These are phyloP conservation scores for Oostethus manadensis DNA, from an alignment of 2,113 vertebrate species.

Conservation along the genomic window DNA sequence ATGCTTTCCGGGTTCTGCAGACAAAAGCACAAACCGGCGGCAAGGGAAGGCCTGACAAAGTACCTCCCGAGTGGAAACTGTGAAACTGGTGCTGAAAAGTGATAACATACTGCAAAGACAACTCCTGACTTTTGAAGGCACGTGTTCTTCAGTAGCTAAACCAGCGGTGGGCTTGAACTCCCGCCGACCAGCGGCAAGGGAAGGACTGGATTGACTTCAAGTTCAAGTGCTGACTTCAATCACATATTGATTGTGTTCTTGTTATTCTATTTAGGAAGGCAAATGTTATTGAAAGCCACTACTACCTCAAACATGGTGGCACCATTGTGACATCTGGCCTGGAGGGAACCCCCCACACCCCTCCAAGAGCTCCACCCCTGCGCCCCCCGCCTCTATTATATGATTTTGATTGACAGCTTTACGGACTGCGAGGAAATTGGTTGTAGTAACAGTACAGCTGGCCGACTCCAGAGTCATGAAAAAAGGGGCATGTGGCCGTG, in stretches of 20 bases:
- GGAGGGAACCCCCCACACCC: conserved; percentile 26
- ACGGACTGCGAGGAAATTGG: conserved; percentile 81
- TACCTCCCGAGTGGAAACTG: no score
- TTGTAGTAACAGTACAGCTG: conserved; percentile 79
- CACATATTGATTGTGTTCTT: not conserved
- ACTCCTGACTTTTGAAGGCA: no score
- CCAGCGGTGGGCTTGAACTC: no score
- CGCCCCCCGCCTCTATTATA: conserved; percentile 52
- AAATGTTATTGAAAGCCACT: not conserved
- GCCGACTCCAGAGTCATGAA: conserved; percentile 72
- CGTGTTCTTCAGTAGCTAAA: no score
- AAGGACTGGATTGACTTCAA: no score
- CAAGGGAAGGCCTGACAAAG: no score
- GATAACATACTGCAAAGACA: no score
- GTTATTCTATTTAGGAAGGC: not conserved
- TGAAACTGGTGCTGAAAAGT: no score
- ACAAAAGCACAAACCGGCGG: no score
- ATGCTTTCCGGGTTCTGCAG: no score
- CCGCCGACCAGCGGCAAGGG: no score
- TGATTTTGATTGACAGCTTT: conserved; percentile 80
- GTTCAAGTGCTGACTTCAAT: not conserved
- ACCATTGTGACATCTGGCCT: conserved; percentile 61
- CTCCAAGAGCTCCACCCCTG: conserved; percentile 47
- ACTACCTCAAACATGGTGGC: no score
- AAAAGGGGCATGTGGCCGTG: conserved; percentile 73